phyloP scores from a whole-genome alignment of 2,113 vertebrate genomes.

The Cromileptes altivelis region DNA sequence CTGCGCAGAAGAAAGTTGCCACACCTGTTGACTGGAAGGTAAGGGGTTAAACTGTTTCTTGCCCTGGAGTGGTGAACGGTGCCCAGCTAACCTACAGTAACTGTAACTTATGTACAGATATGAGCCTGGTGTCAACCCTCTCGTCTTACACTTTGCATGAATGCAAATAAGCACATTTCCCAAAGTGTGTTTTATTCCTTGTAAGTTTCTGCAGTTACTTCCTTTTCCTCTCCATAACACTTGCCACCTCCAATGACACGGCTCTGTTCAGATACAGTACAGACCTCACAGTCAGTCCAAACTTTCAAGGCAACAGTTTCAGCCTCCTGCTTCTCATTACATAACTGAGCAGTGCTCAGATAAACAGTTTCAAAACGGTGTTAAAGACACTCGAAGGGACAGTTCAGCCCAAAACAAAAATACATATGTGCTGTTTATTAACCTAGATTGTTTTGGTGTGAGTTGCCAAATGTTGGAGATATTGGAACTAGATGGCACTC shows the following conservation, averaged over 20 bases:
- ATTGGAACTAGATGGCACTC: no score
- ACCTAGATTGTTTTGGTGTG: no score
- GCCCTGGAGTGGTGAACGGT: not conserved
- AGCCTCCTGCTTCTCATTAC: not conserved
- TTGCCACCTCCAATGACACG: not conserved
- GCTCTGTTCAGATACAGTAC: not conserved
- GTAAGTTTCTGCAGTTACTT: not conserved
- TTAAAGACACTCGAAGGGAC: not conserved
- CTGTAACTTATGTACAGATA: not conserved
- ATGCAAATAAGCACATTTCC: not conserved
- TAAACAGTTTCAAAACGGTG: no score
- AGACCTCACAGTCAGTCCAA: not conserved
- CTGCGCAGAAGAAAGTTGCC: conserved; percentile 92
- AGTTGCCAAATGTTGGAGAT: no score
- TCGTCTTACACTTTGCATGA: not conserved
- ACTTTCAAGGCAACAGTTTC: not conserved
- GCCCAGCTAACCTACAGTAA: no score
- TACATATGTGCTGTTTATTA: no score
- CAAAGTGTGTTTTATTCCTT: not conserved
- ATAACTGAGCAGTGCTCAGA: no score
- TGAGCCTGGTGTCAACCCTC: not conserved
- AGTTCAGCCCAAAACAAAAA: no score
- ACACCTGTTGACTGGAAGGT: conserved; percentile 99
- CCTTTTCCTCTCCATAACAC: not conserved
- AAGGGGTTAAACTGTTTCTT: conserved; percentile 2